Evolutionary conservation across 2,113 vertebrate species (phyloP).

Genomic region (Nannobrachium achirus): DNA sequence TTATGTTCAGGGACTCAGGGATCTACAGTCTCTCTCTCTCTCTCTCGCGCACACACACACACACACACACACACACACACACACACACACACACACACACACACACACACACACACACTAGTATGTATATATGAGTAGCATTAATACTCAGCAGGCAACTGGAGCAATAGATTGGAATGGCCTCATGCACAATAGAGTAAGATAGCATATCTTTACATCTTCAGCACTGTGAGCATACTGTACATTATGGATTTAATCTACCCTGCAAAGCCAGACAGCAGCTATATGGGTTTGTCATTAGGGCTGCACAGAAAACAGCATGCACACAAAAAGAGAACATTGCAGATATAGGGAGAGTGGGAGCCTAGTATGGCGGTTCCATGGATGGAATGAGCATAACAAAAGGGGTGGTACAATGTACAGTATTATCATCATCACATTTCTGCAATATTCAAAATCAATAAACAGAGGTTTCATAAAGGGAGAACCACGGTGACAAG

Average conservation of each 20-base stretch:
- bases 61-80: no score
- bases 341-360: slow-evolving; percentile 31
- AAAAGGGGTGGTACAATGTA: slow-evolving; percentile 45
- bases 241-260: neutral
- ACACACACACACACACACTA: no score
- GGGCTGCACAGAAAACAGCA: neutral
- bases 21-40: no score
- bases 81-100: no score
- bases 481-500: neutral
- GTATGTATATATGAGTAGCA: no score
- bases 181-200: neutral
- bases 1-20: slow-evolving; percentile 38
- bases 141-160: neutral
- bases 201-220: neutral
- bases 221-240: neutral
- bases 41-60: no score
- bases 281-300: neutral
- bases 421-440: neutral
- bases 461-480: slow-evolving; percentile 14
- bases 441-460: neutral
- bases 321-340: slow-evolving; percentile 20
- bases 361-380: slow-evolving; percentile 66
- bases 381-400: slow-evolving; percentile 53
- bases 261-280: neutral
- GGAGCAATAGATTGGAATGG: neutral